These are phyloP conservation scores for Microcebus tavaratra DNA, from an alignment of 2,113 vertebrate genomes.

Conservation along the genomic window DNA sequence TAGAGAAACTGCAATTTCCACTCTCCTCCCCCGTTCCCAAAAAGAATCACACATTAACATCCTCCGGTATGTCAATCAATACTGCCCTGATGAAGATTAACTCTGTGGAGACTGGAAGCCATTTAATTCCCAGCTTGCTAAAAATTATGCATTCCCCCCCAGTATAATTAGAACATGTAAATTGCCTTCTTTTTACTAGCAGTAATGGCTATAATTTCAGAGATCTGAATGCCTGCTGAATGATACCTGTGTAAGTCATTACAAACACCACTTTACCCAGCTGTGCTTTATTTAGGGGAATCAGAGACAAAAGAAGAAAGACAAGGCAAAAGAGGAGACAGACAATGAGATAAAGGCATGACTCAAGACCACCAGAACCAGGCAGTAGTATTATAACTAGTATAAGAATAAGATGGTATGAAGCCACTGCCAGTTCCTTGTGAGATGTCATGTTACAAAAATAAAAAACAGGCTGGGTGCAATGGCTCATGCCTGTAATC, in stretches of 20 bases:
- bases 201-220: conserved; percentile 51
- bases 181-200: conserved; percentile 75
- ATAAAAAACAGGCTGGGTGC: neutral
- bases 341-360: neutral
- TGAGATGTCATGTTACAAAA: neutral
- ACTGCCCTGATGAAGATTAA: conserved; percentile 76
- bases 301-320: conserved; percentile 55
- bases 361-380: conserved; percentile 30
- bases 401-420: neutral
- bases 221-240: conserved; percentile 58
- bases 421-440: neutral
- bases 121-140: conserved; percentile 72
- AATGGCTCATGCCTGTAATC: too few species aligned
- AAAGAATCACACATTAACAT: conserved; percentile 77
- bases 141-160: conserved; percentile 49
- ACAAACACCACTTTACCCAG: neutral
- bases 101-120: conserved; percentile 69
- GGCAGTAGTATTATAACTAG: neutral
- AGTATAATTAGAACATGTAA: conserved; percentile 78
- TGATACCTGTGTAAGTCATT: conserved; percentile 59
- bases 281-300: conserved; percentile 18
- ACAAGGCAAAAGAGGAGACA: neutral
- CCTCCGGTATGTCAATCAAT: conserved; percentile 84
- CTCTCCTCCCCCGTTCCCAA: conserved; percentile 77
- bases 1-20: conserved; percentile 84